These are phyloP conservation scores for Tauraco erythrolophus DNA, from an alignment of 2,113 vertebrate genomes.

Conservation along the genomic window DNA sequence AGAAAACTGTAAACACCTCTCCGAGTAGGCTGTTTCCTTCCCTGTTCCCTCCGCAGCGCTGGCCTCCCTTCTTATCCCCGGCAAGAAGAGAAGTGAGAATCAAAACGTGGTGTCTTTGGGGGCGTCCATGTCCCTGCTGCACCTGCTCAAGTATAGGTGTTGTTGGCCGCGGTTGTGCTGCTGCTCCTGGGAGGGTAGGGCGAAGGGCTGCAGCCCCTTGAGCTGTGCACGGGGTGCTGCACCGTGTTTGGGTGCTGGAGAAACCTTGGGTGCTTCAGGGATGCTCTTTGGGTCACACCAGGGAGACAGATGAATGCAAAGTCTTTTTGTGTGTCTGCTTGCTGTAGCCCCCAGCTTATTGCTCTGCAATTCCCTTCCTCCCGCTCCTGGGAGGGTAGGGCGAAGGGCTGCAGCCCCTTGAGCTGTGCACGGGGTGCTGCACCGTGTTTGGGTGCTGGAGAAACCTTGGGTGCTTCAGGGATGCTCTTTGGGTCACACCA, in stretches of 20 bases:
- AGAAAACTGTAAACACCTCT: conserved; percentile 55
- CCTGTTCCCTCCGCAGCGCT: not conserved
- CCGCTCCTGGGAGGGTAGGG: too few species aligned
- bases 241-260: rapidly evolving
- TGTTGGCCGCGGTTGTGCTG: not conserved
- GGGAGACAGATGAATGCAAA: not conserved
- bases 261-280: not conserved
- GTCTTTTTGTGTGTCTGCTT: rapidly evolving
- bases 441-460: rapidly evolving
- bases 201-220: rapidly evolving
- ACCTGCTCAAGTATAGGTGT: conserved; percentile 19
- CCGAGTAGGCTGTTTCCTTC: conserved; percentile 20
- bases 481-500: not conserved
- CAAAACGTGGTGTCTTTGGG: not conserved
- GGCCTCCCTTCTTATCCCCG: not conserved
- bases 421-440: rapidly evolving
- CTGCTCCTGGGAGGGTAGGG: not conserved
- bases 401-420: rapidly evolving
- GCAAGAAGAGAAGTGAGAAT: conserved; percentile 56
- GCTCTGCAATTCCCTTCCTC: not conserved
- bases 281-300: not conserved
- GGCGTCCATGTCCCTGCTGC: not conserved
- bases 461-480: not conserved
- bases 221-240: rapidly evolving
- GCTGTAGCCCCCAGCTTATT: not conserved